A percentile compares a stretch with the other conserved stretches of the same genome.
Evolutionary conservation across 2,888 invertebrate species (phyloP).

Genomic region (Lysandra coridon): DNA sequence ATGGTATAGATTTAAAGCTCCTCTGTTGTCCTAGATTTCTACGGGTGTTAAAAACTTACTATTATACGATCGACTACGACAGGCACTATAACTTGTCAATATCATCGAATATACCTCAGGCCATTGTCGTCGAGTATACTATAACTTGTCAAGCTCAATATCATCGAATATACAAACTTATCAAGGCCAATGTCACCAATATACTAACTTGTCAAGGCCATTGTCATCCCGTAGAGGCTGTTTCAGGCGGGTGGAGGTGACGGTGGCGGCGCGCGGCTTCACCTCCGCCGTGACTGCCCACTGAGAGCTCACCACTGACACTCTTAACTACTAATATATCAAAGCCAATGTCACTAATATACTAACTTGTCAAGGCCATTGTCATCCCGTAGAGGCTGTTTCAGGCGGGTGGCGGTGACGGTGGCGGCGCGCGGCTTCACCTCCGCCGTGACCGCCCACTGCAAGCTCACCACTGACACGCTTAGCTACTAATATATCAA

Average conservation of each 20-base stretch:
- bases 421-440: conserved; percentile 93
- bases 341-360: not conserved
- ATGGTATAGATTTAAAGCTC: too few species aligned
- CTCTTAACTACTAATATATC: conserved; percentile 69
- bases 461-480: conserved; percentile 87
- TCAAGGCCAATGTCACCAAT: too few species aligned
- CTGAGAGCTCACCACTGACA: conserved; percentile 86
- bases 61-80: too few species aligned
- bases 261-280: conserved; percentile 92
- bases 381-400: conserved; percentile 68
- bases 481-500: conserved; percentile 58
- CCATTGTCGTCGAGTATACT: too few species aligned
- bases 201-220: conserved; percentile 60
- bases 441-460: conserved; percentile 94
- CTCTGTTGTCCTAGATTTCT: too few species aligned
- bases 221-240: conserved; percentile 69
- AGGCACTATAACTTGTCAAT: too few species aligned
- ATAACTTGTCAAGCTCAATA: too few species aligned
- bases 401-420: conserved; percentile 88
- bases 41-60: too few species aligned
- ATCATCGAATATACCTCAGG: too few species aligned
- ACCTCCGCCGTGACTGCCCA: conserved; percentile 95
- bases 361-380: conserved; percentile 64
- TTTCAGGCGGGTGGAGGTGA: conserved; percentile 87
- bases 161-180: too few species aligned